Evolutionary conservation across 2,888 invertebrate species (phyloP).

Genomic region (Eueremaeus valkanovi): DNA sequence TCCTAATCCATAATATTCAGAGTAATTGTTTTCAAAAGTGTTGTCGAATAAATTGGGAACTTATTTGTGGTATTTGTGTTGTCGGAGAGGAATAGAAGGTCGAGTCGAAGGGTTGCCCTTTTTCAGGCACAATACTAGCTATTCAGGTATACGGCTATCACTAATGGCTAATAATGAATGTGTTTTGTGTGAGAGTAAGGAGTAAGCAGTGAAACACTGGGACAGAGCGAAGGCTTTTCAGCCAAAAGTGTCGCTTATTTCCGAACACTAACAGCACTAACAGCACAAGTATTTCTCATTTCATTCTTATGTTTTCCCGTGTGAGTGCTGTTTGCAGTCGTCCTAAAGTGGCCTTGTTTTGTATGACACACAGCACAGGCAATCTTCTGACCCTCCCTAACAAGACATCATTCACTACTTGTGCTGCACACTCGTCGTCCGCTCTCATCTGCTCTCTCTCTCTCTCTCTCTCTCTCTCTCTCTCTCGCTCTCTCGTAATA

Average conservation of each 20-base stretch:
- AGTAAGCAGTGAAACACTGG: background rate
- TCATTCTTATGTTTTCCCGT: background rate
- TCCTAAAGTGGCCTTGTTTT: conserved; percentile 1
- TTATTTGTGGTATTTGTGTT: conserved; percentile 9
- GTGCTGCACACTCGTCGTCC: background rate
- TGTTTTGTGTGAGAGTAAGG: background rate
- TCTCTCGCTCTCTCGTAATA: background rate
- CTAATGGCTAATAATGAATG: conserved; percentile 20
- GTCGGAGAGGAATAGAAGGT: background rate
- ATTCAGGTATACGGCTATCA: conserved; percentile 5
- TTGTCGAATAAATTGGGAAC: too few relatives aligned
- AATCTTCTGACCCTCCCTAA: conserved; percentile 12
- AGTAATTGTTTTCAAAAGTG: too few relatives aligned
- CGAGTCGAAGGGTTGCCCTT: conserved; percentile 1
- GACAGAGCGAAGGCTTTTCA: background rate
- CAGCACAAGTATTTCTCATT: background rate
- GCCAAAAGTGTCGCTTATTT: background rate
- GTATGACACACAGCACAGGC: background rate
- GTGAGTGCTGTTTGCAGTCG: background rate
- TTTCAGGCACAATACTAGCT: background rate
- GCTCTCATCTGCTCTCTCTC: background rate
- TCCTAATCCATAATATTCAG: too few relatives aligned
- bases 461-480: background rate
- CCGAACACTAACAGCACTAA: background rate
- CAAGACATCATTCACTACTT: conserved; percentile 24